Percentiles rank a stretch among this genome's conserved stretches.
Evolutionary conservation across 2,888 invertebrate genomes (phyloP).

Genomic region (Chaetoderma sp.): DNA sequence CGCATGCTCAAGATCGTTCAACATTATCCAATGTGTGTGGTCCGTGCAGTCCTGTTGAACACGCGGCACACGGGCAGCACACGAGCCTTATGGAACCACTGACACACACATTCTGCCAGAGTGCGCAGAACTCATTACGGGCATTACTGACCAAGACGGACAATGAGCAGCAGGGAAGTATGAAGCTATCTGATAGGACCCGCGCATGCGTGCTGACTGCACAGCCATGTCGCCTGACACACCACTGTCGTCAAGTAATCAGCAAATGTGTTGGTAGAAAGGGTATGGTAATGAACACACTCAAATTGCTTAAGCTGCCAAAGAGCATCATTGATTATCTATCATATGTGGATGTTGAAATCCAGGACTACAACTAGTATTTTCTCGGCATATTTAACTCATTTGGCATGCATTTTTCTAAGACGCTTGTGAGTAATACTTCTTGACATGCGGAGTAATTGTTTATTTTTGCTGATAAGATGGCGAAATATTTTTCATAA

Average conservation of each 20-base stretch:
- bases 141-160: background rate
- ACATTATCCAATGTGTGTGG: slow-evolving; percentile 80
- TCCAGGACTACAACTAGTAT: too few relatives aligned
- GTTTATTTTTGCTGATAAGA: too few relatives aligned
- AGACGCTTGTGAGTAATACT: too few relatives aligned
- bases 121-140: slow-evolving; percentile 36
- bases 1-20: slow-evolving; percentile 86
- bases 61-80: slow-evolving; percentile 54
- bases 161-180: too few relatives aligned
- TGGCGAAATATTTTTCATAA: too few relatives aligned
- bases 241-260: slow-evolving; percentile 45
- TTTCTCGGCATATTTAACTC: too few relatives aligned
- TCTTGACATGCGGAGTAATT: too few relatives aligned
- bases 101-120: slow-evolving; percentile 50
- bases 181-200: too few relatives aligned
- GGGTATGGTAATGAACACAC: slow-evolving; percentile 33
- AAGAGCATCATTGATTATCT: slow-evolving; percentile 44
- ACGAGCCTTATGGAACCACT: slow-evolving; percentile 46
- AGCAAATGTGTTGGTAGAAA: slow-evolving; percentile 41
- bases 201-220: too few relatives aligned
- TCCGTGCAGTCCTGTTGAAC: slow-evolving; percentile 55
- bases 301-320: slow-evolving; percentile 46
- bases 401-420: too few relatives aligned
- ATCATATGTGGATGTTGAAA: too few relatives aligned
- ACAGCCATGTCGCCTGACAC: slow-evolving; percentile 43